Base-by-base conservation (phyloP, 2,113 vertebrate species). In the Thalassoma bifasciatum region DNA sequence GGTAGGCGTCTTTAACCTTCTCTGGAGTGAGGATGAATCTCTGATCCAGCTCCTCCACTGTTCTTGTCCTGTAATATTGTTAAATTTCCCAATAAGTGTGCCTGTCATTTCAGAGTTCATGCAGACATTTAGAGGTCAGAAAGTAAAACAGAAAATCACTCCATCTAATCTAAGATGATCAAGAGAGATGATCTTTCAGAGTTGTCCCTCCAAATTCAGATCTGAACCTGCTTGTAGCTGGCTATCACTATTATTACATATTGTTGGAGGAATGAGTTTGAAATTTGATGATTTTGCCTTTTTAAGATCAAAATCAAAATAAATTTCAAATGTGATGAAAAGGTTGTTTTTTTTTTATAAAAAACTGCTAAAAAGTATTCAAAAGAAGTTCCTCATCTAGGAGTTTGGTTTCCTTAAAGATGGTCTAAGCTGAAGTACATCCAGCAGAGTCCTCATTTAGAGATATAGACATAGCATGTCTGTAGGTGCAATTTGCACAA, bases 11-110 rank as follows among this genome's bases (percentile, higher is more conserved):
- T 78, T 98, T 99, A 11, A 99, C 87, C 0, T 94, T 96, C 89
- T 99, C 97, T 0, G 98, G 96, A 0, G 97, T 96, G 3, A 99
- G 94, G 75, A 99, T 86, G 84, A 95, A 99, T 19, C 94, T 89
- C 85, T 99, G 98, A 65, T 99, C 96, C 67, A 99, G 75, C 66
- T 96, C 92, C 0, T 97, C 95, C 68, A 99, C 98, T 0, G 97
- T 99, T 1, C 92, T 80, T 0, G 95, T 95, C 72, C 98, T 99
- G 87, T 56, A 58, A 34, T 13, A 53, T 44, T 2, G 59, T 46
- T 7, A 34, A 2, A 23, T 36, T 26, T 37, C 17, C 53, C 5
- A 12, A 21, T 46, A 4, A 14, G 17, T 14, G 2, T 46, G 14
- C 10, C 10, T 12, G 13, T 12, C 5, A 14, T 4, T 17, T 8